Evolutionary conservation across 2,797 vertebrate species (phyloP).

Genomic region (Pangasius sanitwongsei): DNA sequence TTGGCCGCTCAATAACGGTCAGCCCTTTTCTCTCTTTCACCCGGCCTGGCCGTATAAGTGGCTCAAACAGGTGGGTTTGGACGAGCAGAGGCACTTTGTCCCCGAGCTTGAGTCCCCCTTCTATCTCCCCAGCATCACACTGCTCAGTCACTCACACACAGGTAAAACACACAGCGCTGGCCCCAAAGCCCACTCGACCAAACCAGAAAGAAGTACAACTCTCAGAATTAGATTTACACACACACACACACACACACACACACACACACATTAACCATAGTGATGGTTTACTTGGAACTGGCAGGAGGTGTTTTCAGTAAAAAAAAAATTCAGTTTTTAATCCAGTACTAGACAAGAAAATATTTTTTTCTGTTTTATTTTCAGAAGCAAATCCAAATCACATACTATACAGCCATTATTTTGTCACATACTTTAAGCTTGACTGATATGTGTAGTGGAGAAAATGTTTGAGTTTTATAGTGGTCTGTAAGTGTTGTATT

Average conservation of each 20-base stretch:
- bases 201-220: conserved; percentile 13
- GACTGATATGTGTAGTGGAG: conserved; percentile 29
- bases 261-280: conserved; percentile 17
- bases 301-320: not conserved
- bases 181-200: conserved; percentile 42
- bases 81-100: conserved; percentile 68
- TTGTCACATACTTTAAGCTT: conserved; percentile 15
- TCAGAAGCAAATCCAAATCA: conserved; percentile 6
- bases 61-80: conserved; percentile 82
- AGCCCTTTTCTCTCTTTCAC: conserved; percentile 81
- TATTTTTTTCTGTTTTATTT: not conserved
- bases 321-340: not conserved
- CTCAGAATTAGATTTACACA: conserved; percentile 7
- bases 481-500: conserved; percentile 1
- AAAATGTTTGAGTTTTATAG: not conserved
- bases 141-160: conserved; percentile 57
- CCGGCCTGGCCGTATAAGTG: conserved; percentile 77
- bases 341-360: not conserved
- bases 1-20: conserved; percentile 78
- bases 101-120: conserved; percentile 53
- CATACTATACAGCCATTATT: conserved; percentile 5
- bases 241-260: conserved; percentile 27
- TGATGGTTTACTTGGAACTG: not conserved
- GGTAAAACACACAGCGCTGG: conserved; percentile 56
- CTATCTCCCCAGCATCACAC: conserved; percentile 64